Evolutionary conservation across 2,797 vertebrate species (phyloP), one percentile per base, ranked within the genome.

Genomic region (Champsocephalus gunnari): DNA sequence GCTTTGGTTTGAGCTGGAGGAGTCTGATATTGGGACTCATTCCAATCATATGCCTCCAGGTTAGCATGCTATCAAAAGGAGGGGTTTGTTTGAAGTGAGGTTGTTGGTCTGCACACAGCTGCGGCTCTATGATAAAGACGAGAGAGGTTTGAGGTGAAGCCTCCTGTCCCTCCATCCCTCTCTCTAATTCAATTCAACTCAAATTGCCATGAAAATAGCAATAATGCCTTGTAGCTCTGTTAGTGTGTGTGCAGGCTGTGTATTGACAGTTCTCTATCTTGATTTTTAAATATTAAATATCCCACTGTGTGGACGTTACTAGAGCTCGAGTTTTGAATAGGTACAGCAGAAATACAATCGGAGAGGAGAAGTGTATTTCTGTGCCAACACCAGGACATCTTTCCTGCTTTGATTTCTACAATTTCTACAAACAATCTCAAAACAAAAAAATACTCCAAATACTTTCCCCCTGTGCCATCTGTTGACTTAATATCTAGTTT

Each of bases 41-140:
- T 66, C 81, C 77, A 86, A 82, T 84, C 86, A 50, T 60, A 85
- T 80, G 88, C 88, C 91, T 87, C 70, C 84, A 92, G 92, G 93
- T 91, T 86, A 88, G 80, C 57, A 41, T 66, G 58, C 79, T 86
- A 89, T 92, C 87, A 86, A 82, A 88, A 81, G 66, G 49, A 83
- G 50, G 66, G 69, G 67, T 87, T 89, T 84, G 84, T 94, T 90
- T 89, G 85, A 90, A 85, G 84, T 21, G 3, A 78, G 78, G 77
- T 73, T 88, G 86, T 80, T 79, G 89, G 74, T 75, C 79, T 82
- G 84, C 83, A 66, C 75, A 84, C 91, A 89, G 89, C 89, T 92
- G 91, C 81, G 70, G 64, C 24, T 64, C 73, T 41, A 82, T 50
- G 91, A 93, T 92, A 94, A 91, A 92, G 75, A 81, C 67, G 54